phyloP scores from a whole-genome alignment of 2,113 vertebrate genomes.

The Apeltes quadracus region DNA sequence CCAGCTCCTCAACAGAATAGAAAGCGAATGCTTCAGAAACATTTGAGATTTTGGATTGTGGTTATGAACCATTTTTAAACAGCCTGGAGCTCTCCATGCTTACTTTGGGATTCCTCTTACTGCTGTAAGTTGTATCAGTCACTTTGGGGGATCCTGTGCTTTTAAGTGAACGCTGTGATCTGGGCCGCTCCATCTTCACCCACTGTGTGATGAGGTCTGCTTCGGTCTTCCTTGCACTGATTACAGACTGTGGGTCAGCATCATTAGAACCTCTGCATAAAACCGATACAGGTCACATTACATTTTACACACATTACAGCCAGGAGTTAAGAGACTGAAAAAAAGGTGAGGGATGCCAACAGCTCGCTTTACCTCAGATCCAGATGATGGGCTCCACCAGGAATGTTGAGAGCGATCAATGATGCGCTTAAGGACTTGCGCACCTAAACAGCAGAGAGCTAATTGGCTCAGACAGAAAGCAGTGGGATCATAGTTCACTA shows the following conservation, averaged over 20 bases:
- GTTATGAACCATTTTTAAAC: no score
- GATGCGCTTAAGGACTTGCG: slow-evolving; percentile 83
- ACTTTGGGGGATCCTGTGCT: background rate
- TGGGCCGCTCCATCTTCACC: slow-evolving; percentile 77
- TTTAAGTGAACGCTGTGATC: slow-evolving; percentile 9
- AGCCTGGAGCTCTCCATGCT: no score
- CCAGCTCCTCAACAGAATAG: no score
- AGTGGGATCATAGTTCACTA: background rate
- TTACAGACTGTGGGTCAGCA: slow-evolving; percentile 83
- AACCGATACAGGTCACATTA: fast-evolving
- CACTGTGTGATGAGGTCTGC: slow-evolving; percentile 81
- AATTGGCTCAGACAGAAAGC: background rate
- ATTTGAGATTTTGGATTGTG: background rate
- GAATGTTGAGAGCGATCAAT: slow-evolving; percentile 82
- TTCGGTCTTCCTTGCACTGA: slow-evolving; percentile 80
- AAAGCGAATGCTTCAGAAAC: background rate
- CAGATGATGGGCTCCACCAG: slow-evolving; percentile 89
- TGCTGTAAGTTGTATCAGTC: background rate
- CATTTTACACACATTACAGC: no score
- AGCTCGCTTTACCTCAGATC: slow-evolving; percentile 85
- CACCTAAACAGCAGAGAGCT: slow-evolving; percentile 75
- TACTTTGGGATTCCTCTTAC: background rate
- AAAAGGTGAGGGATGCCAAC: no score
- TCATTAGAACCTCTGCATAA: slow-evolving; percentile 80
- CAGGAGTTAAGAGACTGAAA: background rate